These are phyloP conservation scores for Apogon talboti DNA, from an alignment of 2,797 vertebrate species.

Conservation along the genomic window DNA sequence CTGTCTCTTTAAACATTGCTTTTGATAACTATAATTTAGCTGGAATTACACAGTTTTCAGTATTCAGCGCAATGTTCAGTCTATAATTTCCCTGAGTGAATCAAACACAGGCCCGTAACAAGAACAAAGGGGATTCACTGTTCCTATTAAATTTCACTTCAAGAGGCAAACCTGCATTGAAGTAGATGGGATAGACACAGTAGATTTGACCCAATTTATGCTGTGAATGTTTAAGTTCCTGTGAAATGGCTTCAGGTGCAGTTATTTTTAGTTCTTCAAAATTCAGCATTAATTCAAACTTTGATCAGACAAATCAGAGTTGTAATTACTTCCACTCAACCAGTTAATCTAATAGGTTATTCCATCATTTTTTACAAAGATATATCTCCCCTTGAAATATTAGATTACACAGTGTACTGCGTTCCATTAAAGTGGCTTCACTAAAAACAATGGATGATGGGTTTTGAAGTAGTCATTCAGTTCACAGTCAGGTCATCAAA, in stretches of 20 bases:
- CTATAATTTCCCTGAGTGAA: constrained; percentile 20
- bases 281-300: constrained; percentile 42
- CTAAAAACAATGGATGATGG: too few species aligned
- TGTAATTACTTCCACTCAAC: constrained; percentile 12
- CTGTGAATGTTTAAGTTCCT: constrained; percentile 49
- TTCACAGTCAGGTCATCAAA: constrained; percentile 11
- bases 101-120: constrained; percentile 45
- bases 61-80: constrained; percentile 21
- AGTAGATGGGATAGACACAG: constrained; percentile 40
- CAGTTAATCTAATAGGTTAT: constrained; percentile 5
- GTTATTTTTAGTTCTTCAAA: constrained; percentile 24
- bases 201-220: constrained; percentile 38
- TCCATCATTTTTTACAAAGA: neutral
- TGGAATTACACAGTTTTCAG: constrained; percentile 31
- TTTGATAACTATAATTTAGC: too few species aligned
- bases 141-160: constrained; percentile 53
- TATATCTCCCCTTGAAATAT: neutral
- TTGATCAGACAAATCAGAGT: constrained; percentile 27
- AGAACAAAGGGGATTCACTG: constrained; percentile 61
- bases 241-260: constrained; percentile 45
- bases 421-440: neutral
- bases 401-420: neutral
- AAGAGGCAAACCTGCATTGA: constrained; percentile 32
- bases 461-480: neutral
- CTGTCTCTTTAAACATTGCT: too few species aligned